Evolutionary conservation across 1,140 invertebrate species (phyloP).

Genomic region (Maniola jurtina): DNA sequence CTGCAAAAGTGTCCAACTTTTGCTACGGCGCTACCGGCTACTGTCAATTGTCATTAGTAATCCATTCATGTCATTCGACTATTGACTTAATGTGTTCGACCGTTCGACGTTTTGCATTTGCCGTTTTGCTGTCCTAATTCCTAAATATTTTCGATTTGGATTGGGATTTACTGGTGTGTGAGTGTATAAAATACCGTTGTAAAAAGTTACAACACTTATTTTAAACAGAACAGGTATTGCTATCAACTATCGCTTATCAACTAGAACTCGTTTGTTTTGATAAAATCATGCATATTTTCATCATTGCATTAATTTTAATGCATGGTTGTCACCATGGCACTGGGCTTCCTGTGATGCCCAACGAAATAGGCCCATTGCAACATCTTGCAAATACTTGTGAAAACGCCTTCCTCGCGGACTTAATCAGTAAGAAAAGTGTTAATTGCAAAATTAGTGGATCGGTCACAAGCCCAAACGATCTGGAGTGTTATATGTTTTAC

Average conservation of each 20-base stretch:
- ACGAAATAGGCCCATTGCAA: slow-evolving; percentile 33
- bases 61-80: no score
- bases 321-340: slow-evolving; percentile 49
- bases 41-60: no score
- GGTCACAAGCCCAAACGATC: slow-evolving; percentile 33
- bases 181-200: neutral
- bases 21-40: no score
- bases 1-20: no score
- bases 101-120: no score
- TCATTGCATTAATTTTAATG: slow-evolving; percentile 48
- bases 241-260: no score
- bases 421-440: slow-evolving; percentile 44
- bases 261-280: neutral
- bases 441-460: slow-evolving; percentile 40
- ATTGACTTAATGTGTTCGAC: no score
- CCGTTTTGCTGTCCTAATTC: no score
- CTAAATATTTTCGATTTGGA: neutral
- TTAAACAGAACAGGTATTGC: slow-evolving; percentile 1
- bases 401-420: slow-evolving; percentile 43
- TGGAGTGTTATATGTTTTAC: slow-evolving; percentile 63
- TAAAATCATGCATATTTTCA: slow-evolving; percentile 46
- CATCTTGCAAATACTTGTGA: slow-evolving; percentile 48
- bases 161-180: neutral
- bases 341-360: slow-evolving; percentile 39
- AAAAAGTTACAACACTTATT: neutral